These are phyloP conservation scores for Prochilodus magdalenae DNA, from an alignment of 2,113 vertebrate genomes.

Conservation along the genomic window DNA sequence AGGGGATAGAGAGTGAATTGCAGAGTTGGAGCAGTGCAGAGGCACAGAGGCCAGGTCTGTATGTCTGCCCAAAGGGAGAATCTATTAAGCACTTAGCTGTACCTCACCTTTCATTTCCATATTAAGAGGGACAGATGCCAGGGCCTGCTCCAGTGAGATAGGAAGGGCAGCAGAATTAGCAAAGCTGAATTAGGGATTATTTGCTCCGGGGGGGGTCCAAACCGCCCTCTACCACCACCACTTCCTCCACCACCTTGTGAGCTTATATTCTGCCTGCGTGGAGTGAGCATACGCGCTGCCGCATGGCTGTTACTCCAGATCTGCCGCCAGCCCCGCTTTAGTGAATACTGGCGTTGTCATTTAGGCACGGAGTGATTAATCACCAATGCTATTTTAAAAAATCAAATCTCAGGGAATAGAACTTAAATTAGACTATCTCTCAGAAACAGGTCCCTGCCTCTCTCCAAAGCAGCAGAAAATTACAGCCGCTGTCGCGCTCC, in stretches of 20 bases:
- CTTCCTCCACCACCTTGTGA: background rate
- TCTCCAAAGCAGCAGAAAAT: constrained; percentile 34
- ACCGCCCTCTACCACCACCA: background rate
- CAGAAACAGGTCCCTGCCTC: constrained; percentile 38
- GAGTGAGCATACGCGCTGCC: constrained; percentile 1
- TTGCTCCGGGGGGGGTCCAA: constrained; percentile 10
- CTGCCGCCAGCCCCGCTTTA: constrained; percentile 8
- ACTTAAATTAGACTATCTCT: constrained; percentile 47
- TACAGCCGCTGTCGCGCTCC: constrained; percentile 26
- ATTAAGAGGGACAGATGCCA: constrained; percentile 35
- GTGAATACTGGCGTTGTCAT: constrained; percentile 37
- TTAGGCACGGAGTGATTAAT: constrained; percentile 53
- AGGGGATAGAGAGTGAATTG: background rate
- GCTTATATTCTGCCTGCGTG: background rate
- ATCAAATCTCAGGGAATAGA: constrained; percentile 48
- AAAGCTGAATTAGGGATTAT: constrained; percentile 48
- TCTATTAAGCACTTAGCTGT: constrained; percentile 40
- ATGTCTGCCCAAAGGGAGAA: constrained; percentile 28
- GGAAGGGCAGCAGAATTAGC: constrained; percentile 33
- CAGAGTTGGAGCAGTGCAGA: background rate
- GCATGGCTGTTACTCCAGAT: constrained; percentile 15
- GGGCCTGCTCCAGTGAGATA: constrained; percentile 44
- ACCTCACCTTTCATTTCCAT: constrained; percentile 43
- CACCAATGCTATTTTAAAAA: constrained; percentile 42
- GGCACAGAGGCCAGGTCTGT: background rate